Conservation (phyloP, 2,113 vertebrate species). For the Anseranas semipalmata region DNA sequence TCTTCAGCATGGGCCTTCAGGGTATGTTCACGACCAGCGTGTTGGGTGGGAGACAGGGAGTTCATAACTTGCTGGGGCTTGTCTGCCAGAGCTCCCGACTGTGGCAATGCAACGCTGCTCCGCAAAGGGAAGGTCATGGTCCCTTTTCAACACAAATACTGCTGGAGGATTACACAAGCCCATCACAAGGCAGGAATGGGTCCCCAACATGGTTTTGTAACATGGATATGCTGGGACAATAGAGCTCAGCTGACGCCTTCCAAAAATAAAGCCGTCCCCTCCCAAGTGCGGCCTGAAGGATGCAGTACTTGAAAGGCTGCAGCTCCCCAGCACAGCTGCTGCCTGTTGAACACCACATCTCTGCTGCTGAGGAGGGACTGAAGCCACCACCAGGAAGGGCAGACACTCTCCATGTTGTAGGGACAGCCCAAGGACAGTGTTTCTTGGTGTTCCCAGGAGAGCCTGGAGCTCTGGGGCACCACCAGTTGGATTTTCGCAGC, state of each 20-base stretch:
- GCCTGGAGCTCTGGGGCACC: not conserved
- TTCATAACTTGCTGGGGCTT: not conserved
- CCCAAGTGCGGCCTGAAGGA: not conserved
- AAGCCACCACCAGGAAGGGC: not conserved
- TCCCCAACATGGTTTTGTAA: not conserved
- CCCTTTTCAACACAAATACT: not conserved
- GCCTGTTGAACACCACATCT: not conserved
- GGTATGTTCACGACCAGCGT: not conserved
- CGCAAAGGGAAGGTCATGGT: not conserved
- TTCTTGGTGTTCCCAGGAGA: not conserved
- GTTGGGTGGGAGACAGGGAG: constrained; percentile 37
- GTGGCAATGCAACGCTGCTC: not conserved
- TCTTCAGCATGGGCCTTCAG: not conserved
- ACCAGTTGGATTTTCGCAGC: not conserved
- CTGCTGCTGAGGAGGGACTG: not conserved
- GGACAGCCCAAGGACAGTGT: not conserved
- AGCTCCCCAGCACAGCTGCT: not conserved
- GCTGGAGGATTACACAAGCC: not conserved
- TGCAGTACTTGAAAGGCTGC: not conserved
- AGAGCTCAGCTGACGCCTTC: not conserved
- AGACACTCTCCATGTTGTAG: not conserved
- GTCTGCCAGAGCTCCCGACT: constrained; percentile 17
- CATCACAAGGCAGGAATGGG: not conserved
- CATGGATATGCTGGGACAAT: not conserved
- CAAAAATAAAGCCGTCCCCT: constrained; percentile 3